Evolutionary conservation across 2,888 invertebrate species (phyloP).

Genomic region (Mongoloraphidia duomilia): DNA sequence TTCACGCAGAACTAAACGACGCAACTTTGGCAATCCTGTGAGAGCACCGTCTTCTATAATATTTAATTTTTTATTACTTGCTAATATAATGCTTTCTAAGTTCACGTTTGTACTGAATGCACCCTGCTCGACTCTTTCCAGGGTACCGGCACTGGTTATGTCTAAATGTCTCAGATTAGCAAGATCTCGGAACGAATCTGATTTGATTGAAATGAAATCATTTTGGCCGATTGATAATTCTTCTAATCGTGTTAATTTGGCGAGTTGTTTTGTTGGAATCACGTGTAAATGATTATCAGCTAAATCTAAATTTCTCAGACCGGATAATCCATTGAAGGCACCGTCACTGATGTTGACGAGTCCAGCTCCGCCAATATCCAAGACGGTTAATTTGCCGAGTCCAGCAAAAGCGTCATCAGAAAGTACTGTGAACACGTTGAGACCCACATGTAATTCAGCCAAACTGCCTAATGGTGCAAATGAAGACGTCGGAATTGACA

Average conservation of each 20-base stretch:
- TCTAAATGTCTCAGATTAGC: slow-evolving; percentile 63
- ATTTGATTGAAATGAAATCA: slow-evolving; percentile 53
- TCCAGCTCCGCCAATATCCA: slow-evolving; percentile 70
- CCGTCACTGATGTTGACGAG: slow-evolving; percentile 62
- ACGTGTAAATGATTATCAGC: slow-evolving; percentile 63
- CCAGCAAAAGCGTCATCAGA: slow-evolving; percentile 68
- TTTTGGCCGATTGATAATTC: slow-evolving; percentile 73
- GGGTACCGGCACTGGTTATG: slow-evolving; percentile 59
- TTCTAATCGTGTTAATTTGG: slow-evolving; percentile 57
- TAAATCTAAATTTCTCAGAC: slow-evolving; percentile 61
- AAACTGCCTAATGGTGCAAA: slow-evolving; percentile 60
- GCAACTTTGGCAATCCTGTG: slow-evolving; percentile 63
- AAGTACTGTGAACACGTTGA: slow-evolving; percentile 64
- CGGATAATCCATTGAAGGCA: slow-evolving; percentile 61
- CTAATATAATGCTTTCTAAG: slow-evolving; percentile 58
- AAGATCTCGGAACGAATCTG: slow-evolving; percentile 63
- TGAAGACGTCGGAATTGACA: slow-evolving; percentile 57
- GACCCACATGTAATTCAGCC: slow-evolving; percentile 71
- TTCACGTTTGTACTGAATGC: slow-evolving; percentile 70
- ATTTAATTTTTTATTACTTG: slow-evolving; percentile 61
- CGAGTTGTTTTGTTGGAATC: slow-evolving; percentile 63
- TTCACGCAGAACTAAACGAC: slow-evolving; percentile 60
- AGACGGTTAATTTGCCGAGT: slow-evolving; percentile 54
- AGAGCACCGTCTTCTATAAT: slow-evolving; percentile 63
- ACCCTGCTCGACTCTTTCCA: slow-evolving; percentile 59